Conservation (phyloP, 1,140 invertebrate genomes). For the Triops cancriformis region DNA sequence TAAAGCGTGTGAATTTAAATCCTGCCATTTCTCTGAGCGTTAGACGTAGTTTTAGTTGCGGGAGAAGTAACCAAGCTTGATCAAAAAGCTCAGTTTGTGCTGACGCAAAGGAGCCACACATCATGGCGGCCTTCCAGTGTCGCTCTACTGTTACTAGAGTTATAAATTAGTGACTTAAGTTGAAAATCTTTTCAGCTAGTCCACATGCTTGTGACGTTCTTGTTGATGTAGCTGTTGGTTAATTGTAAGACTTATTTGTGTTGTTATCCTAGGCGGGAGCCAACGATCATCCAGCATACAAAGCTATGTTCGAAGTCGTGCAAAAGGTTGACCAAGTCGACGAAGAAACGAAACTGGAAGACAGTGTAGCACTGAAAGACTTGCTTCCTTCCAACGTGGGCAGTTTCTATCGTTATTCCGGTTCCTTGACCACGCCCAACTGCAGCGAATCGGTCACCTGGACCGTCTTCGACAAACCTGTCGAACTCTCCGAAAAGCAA, state of each 20-base stretch:
- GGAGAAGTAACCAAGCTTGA: no score
- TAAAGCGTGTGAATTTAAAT: no score
- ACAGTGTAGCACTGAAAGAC: conserved; percentile 39
- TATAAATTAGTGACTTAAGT: no score
- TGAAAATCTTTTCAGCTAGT: no score
- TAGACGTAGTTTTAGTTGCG: no score
- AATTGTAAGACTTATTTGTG: neutral
- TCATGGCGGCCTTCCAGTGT: no score
- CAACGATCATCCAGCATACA: conserved; percentile 43
- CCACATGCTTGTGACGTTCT: neutral
- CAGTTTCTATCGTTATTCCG: conserved; percentile 56
- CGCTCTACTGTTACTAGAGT: no score
- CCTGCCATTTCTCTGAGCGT: no score
- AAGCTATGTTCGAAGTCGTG: conserved; percentile 41
- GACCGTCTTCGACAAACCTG: conserved; percentile 55
- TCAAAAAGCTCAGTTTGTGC: no score
- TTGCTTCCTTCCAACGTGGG: conserved; percentile 47
- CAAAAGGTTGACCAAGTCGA: conserved; percentile 35
- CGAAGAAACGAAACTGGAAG: conserved; percentile 31
- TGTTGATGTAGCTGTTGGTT: neutral
- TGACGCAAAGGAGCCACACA: no score
- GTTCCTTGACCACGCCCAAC: conserved; percentile 64
- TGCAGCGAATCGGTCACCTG: conserved; percentile 64
- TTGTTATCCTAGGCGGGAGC: conserved; percentile 35
- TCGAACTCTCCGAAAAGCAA: conserved; percentile 50